A percentile compares a stretch with the other conserved stretches of the same genome.
These are phyloP conservation scores for Remorina albescens DNA, from an alignment of 2,797 vertebrate genomes.

Conservation along the genomic window DNA sequence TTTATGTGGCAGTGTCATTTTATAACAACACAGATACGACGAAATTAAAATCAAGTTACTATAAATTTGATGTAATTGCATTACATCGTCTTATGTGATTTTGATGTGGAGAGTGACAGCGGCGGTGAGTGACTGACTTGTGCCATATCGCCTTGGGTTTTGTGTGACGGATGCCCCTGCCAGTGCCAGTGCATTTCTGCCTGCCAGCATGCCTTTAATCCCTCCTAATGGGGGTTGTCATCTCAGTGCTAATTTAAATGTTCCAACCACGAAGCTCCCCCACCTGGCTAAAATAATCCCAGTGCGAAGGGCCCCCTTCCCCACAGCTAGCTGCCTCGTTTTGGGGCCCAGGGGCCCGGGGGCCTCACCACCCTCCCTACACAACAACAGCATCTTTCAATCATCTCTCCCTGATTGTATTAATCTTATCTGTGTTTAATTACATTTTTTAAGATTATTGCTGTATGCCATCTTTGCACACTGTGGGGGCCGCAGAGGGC, in stretches of 20 bases:
- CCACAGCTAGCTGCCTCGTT: slow-evolving; percentile 78
- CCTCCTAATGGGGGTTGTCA: slow-evolving; percentile 90
- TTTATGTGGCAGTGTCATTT: neutral
- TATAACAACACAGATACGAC: neutral
- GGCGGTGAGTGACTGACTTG: slow-evolving; percentile 80
- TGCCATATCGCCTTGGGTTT: slow-evolving; percentile 83
- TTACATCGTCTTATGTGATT: slow-evolving; percentile 40
- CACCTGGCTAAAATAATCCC: slow-evolving; percentile 86
- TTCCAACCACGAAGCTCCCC: slow-evolving; percentile 85
- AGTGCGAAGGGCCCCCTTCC: slow-evolving; percentile 80
- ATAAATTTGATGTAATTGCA: slow-evolving; percentile 36
- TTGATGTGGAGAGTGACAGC: slow-evolving; percentile 55
- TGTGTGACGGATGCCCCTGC: slow-evolving; percentile 86
- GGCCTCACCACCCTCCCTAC: slow-evolving; percentile 82
- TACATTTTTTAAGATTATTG: slow-evolving; percentile 89
- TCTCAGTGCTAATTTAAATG: slow-evolving; percentile 89
- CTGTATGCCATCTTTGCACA: slow-evolving; percentile 86
- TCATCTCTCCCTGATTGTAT: slow-evolving; percentile 86
- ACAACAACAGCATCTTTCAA: slow-evolving; percentile 87
- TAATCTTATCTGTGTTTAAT: slow-evolving; percentile 90
- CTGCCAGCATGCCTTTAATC: slow-evolving; percentile 88
- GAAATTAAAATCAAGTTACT: slow-evolving; percentile 10
- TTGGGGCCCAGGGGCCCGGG: slow-evolving; percentile 76
- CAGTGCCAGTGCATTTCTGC: slow-evolving; percentile 83
- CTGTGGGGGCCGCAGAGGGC: slow-evolving; percentile 84